These are phyloP conservation scores for Chromoteleia sp. DNA, from an alignment of 2,888 invertebrate genomes.

Conservation along the genomic window DNA sequence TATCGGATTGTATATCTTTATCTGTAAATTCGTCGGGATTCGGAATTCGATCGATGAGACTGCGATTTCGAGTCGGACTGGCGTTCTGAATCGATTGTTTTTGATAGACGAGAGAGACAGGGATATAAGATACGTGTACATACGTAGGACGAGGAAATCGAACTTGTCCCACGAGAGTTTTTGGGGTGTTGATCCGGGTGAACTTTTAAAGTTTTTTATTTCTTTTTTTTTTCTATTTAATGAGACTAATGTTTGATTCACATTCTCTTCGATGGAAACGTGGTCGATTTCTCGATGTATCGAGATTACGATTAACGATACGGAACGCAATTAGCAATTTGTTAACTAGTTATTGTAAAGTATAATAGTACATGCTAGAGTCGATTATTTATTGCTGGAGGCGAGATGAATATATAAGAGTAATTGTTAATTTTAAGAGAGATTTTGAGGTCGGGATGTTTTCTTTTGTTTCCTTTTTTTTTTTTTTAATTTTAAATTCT, in stretches of 20 bases:
- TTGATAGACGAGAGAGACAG: too few species aligned
- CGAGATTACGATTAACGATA: neutral
- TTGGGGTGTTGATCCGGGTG: neutral
- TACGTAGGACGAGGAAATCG: neutral
- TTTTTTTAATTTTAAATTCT: neutral
- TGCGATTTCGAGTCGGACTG: too few species aligned
- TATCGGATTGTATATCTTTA: constrained; percentile 42
- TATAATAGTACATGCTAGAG: constrained; percentile 56
- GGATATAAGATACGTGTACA: constrained; percentile 3
- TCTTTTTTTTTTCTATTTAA: neutral
- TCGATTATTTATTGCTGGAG: constrained; percentile 62
- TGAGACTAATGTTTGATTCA: neutral
- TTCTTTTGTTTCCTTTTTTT: neutral
- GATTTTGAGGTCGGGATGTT: neutral
- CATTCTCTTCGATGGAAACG: neutral
- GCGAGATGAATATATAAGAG: constrained; percentile 41
- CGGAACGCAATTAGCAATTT: constrained; percentile 60
- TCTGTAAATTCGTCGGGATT: constrained; percentile 32
- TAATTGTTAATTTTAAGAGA: constrained; percentile 51
- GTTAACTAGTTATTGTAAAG: constrained; percentile 66
- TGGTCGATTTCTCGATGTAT: constrained; percentile 1
- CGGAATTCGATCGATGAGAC: too few species aligned
- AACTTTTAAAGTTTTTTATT: neutral
- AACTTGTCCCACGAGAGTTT: neutral
- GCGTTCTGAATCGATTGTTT: neutral